These are phyloP conservation scores for Trachemys scripta DNA, from an alignment of 2,113 vertebrate species.

Conservation along the genomic window DNA sequence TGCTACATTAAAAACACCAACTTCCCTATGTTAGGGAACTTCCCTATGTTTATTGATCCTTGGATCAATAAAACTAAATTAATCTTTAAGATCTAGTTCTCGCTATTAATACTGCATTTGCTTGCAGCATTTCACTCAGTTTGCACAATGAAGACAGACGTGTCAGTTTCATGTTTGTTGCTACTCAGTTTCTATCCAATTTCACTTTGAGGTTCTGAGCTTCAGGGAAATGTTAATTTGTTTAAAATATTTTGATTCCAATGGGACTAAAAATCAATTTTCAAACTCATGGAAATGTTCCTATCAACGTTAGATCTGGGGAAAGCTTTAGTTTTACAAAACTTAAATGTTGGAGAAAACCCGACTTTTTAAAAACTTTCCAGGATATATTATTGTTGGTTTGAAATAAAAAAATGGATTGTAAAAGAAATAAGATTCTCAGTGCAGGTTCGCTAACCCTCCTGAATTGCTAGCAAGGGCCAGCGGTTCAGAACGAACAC, in stretches of 20 bases:
- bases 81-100: background rate
- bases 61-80: rapidly evolving
- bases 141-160: background rate
- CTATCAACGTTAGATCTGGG: conserved; percentile 14
- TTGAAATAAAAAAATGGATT: background rate
- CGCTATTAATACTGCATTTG: background rate
- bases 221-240: conserved; percentile 49
- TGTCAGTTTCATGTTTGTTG: conserved; percentile 25
- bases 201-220: conserved; percentile 52
- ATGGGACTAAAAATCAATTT: background rate
- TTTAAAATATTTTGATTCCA: conserved; percentile 65
- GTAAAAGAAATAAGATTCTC: background rate
- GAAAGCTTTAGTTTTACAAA: background rate
- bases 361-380: background rate
- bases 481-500: background rate
- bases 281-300: background rate
- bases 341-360: background rate
- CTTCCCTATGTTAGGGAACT: background rate
- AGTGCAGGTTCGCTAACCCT: background rate
- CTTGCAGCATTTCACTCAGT: background rate
- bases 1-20: background rate
- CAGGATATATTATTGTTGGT: background rate
- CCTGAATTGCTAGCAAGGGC: background rate
- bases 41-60: background rate
- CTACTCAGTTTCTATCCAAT: background rate